These are phyloP conservation scores for Leptinotarsa peninsularis DNA, from an alignment of 2,888 invertebrate species.

Conservation along the genomic window DNA sequence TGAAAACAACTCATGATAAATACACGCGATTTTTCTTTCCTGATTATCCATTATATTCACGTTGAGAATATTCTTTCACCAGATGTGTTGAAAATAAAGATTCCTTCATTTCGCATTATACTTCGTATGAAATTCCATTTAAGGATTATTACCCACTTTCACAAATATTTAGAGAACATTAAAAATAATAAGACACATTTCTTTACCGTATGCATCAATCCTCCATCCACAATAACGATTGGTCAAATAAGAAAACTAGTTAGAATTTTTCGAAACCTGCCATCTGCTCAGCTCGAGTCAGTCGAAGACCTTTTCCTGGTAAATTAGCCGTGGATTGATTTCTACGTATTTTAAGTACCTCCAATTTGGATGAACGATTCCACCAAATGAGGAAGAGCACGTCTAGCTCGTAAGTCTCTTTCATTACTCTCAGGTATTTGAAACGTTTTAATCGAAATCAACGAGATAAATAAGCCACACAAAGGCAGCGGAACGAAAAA, in stretches of 20 bases:
- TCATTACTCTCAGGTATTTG: slow-evolving; percentile 55
- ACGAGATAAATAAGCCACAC: slow-evolving; percentile 51
- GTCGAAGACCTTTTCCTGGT: slow-evolving; percentile 33
- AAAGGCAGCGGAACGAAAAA: slow-evolving; percentile 43
- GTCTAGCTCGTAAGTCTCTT: slow-evolving; percentile 53
- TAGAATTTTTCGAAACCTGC: slow-evolving; percentile 26
- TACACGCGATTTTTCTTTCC: neutral
- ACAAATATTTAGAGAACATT: slow-evolving; percentile 9
- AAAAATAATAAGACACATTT: slow-evolving; percentile 1
- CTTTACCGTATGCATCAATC: neutral
- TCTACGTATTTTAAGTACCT: slow-evolving; percentile 41
- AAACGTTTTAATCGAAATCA: slow-evolving; percentile 59
- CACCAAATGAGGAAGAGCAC: slow-evolving; percentile 51
- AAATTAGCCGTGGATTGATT: slow-evolving; percentile 34
- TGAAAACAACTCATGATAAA: neutral
- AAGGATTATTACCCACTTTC: slow-evolving; percentile 11
- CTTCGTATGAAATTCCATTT: neutral
- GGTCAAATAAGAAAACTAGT: neutral
- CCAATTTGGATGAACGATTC: slow-evolving; percentile 38
- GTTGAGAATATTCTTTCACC: neutral
- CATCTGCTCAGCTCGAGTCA: slow-evolving; percentile 30
- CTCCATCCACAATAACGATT: slow-evolving; percentile 5
- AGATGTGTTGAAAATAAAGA: neutral
- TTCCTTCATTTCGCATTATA: neutral
- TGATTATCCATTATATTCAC: neutral